These are phyloP conservation scores for Cosmorhoe ocellata DNA, from an alignment of 2,888 invertebrate species.

Conservation along the genomic window DNA sequence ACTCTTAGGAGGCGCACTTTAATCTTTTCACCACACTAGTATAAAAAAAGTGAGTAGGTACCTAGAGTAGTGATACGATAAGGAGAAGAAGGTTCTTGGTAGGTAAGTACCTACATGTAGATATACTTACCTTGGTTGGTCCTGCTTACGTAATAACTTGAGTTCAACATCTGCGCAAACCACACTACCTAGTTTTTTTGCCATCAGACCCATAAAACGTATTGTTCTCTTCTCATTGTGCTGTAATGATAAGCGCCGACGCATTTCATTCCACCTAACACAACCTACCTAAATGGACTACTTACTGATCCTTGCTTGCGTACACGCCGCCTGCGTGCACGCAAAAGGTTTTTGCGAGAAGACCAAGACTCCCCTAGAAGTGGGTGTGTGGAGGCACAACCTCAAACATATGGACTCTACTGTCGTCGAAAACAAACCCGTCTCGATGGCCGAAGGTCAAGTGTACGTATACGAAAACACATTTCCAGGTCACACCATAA, in stretches of 20 bases:
- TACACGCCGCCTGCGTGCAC: conserved; percentile 27
- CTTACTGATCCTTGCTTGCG: conserved; percentile 27
- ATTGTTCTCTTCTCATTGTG: conserved; percentile 29
- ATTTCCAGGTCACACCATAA: conserved; percentile 60
- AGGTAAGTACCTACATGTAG: too few relatives aligned
- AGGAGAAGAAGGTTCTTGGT: too few relatives aligned
- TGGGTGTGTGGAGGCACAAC: conserved; percentile 56
- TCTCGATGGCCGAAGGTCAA: conserved; percentile 60
- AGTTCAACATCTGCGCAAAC: background rate
- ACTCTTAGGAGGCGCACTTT: too few relatives aligned
- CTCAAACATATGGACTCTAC: conserved; percentile 62
- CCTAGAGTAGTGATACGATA: too few relatives aligned
- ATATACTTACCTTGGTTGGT: too few relatives aligned
- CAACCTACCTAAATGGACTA: conserved; percentile 40
- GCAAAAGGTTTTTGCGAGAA: conserved; percentile 54
- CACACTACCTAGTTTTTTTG: conserved; percentile 2
- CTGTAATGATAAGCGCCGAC: conserved; percentile 27
- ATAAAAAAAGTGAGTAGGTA: too few relatives aligned
- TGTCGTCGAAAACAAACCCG: conserved; percentile 61
- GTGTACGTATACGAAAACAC: conserved; percentile 68
- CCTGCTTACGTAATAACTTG: background rate
- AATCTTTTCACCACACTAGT: too few relatives aligned
- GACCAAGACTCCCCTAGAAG: conserved; percentile 56
- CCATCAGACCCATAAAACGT: background rate
- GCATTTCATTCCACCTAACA: conserved; percentile 25